Conservation (phyloP, 1,140 invertebrate genomes). For the Hypothenemus hampei region DNA sequence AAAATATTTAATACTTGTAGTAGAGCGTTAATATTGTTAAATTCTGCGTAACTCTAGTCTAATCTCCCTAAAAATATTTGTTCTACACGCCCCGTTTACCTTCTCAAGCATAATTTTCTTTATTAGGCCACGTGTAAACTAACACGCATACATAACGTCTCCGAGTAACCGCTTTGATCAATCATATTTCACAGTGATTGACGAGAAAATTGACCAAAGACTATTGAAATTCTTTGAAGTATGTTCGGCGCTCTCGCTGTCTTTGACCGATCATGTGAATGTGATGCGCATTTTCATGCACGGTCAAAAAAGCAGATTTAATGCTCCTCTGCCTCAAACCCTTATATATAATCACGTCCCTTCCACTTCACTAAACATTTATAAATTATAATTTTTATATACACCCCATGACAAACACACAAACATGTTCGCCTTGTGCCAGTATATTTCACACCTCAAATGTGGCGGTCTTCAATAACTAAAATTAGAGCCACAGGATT, state of each 20-base stretch:
- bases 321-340: slow-evolving; percentile 1
- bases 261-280: slow-evolving; percentile 6
- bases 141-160: slow-evolving; percentile 1
- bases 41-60: too few relatives aligned
- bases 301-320: slow-evolving; percentile 20
- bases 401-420: too few relatives aligned
- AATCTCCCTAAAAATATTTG: not conserved
- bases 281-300: slow-evolving; percentile 10
- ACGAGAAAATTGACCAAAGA: slow-evolving; percentile 18
- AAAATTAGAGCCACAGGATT: slow-evolving; percentile 7
- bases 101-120: too few relatives aligned
- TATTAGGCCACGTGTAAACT: not conserved
- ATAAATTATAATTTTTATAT: too few relatives aligned
- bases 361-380: not conserved
- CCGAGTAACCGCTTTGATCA: not conserved
- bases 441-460: slow-evolving; percentile 11
- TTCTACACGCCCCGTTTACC: not conserved
- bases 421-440: not conserved
- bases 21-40: too few relatives aligned
- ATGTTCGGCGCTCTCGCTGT: not conserved
- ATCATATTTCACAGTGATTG: slow-evolving; percentile 12
- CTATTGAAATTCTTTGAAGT: slow-evolving; percentile 7
- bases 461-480: not conserved
- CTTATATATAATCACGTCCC: slow-evolving; percentile 1
- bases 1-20: too few relatives aligned